Evolutionary conservation across 2,797 vertebrate genomes (phyloP), one percentile per base, ranked within the genome.

Genomic region (Sylvilagus floridanus): DNA sequence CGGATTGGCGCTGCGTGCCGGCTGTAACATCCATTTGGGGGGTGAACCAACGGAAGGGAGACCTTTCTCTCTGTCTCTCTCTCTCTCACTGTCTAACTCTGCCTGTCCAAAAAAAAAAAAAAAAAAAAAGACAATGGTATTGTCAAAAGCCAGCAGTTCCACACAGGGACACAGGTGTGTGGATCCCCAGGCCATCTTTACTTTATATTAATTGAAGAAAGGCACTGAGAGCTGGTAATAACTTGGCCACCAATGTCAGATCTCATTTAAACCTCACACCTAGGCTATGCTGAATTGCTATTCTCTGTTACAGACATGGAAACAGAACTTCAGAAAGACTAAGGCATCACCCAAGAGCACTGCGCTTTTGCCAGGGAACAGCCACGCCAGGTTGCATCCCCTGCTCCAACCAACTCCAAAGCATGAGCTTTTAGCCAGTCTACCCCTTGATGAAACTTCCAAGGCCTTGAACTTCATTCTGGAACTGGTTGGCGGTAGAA

Each of bases 171-270:
- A n/a, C 10, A 1, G 13, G n/a, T 14, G 35, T 37, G 4, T 26
- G 17, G 9, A 47, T n/a, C 21, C 1, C 42, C n/a, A 30, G 13
- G 35, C 12, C 3, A 16, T 13, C 69, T 50, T 37, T 75, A 28
- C n/a, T 68, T 77, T 83, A 65, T 22, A 73, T n/a, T 54, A 47
- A 65, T 22, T n/a, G 24, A 69, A 87, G n/a, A 92, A 57, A 37
- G 79, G 2, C n/a, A 32, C 47, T 42, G 63, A 91, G 32, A 84
- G 35, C 35, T 47, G 13, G 11, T 14, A 30, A 37, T 22, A 52
- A 65, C 63, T 35, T 81, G 62, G 30, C 35, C 9, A 71, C 13
- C n/a, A 90, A 79, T 85, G 47, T 32, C 30, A 21, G 13, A 50
- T 72, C 62, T 84, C 28, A 57, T 76, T 82, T 54, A 88, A 68